Evolutionary conservation across 2,113 vertebrate species (phyloP).

Genomic region (Dicrurus megarhynchus): DNA sequence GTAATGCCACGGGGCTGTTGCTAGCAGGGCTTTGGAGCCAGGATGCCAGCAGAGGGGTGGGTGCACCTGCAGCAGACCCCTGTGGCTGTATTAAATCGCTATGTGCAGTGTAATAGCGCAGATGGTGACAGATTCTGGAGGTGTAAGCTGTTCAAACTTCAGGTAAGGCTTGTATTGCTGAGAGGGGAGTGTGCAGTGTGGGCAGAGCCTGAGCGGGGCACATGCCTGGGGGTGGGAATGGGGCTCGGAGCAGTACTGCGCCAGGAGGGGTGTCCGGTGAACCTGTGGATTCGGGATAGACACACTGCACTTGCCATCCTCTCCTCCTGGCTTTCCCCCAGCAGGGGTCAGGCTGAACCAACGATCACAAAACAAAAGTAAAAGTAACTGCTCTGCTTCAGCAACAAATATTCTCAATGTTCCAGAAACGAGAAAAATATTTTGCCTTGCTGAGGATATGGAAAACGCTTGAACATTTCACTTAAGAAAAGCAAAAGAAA

Average conservation of each 20-base stretch:
- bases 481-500: neutral
- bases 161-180: neutral
- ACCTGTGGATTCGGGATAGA: neutral
- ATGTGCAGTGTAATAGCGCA: fast-evolving
- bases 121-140: neutral
- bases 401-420: neutral
- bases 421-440: neutral
- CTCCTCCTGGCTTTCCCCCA: conserved; percentile 4
- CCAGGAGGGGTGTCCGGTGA: neutral
- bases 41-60: neutral
- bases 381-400: neutral
- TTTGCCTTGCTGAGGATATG: neutral
- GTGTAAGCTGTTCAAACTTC: neutral
- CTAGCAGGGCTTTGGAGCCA: neutral
- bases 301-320: fast-evolving
- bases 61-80: neutral
- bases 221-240: fast-evolving
- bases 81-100: fast-evolving
- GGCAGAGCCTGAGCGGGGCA: neutral
- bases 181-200: fast-evolving
- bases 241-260: fast-evolving
- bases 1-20: neutral
- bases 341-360: conserved; percentile 48
- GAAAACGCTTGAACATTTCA: neutral
- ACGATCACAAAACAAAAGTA: neutral